Conservation (phyloP, 1,140 invertebrate species). For the Potamilus streckersoni region DNA sequence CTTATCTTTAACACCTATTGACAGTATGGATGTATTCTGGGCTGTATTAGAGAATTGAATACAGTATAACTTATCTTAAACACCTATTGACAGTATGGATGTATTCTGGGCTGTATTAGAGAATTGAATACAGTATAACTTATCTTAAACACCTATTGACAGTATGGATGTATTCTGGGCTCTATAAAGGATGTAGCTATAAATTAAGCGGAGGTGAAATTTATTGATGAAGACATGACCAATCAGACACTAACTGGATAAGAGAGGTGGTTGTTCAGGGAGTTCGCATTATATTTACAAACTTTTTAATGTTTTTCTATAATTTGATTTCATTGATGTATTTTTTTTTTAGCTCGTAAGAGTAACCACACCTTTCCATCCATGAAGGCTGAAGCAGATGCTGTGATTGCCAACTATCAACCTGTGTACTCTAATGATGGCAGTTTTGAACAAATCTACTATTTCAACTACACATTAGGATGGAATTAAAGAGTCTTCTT, state of each 20-base stretch:
- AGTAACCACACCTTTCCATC: conserved; percentile 42
- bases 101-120: too few species aligned
- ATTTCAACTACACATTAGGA: conserved; percentile 33
- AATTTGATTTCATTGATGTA: not conserved
- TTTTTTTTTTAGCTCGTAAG: conserved; percentile 41
- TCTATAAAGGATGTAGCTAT: not conserved
- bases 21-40: too few species aligned
- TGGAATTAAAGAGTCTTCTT: too few species aligned
- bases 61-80: not conserved
- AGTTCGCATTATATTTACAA: too few species aligned
- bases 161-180: not conserved
- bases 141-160: too few species aligned
- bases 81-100: too few species aligned
- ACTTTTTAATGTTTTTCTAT: not conserved
- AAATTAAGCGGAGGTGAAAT: too few species aligned
- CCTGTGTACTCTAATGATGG: conserved; percentile 33
- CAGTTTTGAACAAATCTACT: conserved; percentile 35
- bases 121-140: not conserved
- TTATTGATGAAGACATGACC: too few species aligned
- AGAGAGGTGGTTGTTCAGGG: too few species aligned
- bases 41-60: too few species aligned
- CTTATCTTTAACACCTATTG: too few species aligned
- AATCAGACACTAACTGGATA: too few species aligned
- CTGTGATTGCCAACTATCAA: conserved; percentile 47
- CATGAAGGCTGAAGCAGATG: conserved; percentile 28